These are phyloP conservation scores for Menidia beryllina DNA, from an alignment of 2,113 vertebrate genomes.

Conservation along the genomic window DNA sequence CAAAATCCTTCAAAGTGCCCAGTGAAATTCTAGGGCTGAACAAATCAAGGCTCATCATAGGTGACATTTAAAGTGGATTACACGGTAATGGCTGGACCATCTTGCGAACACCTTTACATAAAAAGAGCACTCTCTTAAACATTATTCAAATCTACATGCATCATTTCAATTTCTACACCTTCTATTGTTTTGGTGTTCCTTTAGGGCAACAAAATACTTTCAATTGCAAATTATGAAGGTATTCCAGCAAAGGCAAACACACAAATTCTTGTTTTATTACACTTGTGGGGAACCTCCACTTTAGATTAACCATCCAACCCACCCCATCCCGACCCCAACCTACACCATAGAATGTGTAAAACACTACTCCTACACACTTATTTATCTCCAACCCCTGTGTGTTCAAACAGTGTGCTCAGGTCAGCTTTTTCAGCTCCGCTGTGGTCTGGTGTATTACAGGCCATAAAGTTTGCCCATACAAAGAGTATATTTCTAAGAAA, in stretches of 20 bases:
- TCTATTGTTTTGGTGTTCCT: not conserved
- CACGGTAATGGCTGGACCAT: constrained; percentile 3
- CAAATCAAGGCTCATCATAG: constrained; percentile 21
- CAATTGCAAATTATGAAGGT: constrained; percentile 49
- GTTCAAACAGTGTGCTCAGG: too few relatives aligned
- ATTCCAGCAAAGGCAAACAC: constrained; percentile 5
- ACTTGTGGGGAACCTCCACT: too few relatives aligned
- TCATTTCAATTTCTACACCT: constrained; percentile 4
- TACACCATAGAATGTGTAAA: too few relatives aligned
- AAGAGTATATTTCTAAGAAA: too few relatives aligned
- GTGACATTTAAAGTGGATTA: constrained; percentile 56
- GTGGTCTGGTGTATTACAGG: too few relatives aligned
- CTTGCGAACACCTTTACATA: not conserved
- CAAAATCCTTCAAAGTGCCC: not conserved
- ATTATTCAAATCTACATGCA: constrained; percentile 29
- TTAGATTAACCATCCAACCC: not conserved
- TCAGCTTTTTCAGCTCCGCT: too few relatives aligned
- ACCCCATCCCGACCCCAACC: not conserved
- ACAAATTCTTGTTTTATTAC: too few relatives aligned
- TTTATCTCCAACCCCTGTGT: too few relatives aligned
- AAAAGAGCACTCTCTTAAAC: not conserved
- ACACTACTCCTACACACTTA: too few relatives aligned
- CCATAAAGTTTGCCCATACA: too few relatives aligned
- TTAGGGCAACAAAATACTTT: constrained; percentile 32
- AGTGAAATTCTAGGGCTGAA: constrained; percentile 1